Percentiles rank a stretch among this genome's conserved stretches.
These are phyloP conservation scores for Pachymerium ferrugineum DNA, from an alignment of 2,888 invertebrate genomes.

Conservation along the genomic window DNA sequence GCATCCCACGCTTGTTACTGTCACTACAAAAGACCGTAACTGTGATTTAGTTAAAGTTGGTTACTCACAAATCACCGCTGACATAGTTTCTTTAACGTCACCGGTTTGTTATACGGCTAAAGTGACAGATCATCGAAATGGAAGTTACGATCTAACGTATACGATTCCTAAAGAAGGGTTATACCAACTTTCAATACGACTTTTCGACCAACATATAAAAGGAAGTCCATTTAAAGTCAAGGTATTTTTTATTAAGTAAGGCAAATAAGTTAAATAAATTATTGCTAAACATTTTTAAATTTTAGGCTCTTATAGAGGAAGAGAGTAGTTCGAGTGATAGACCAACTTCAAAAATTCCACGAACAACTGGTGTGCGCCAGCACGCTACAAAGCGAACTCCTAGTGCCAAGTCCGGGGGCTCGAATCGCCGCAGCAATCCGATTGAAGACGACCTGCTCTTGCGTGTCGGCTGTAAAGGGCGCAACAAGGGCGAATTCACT, in stretches of 20 bases:
- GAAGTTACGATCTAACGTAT: conserved; percentile 49
- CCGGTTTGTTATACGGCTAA: conserved; percentile 42
- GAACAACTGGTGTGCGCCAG: conserved; percentile 46
- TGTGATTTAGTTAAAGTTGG: conserved; percentile 47
- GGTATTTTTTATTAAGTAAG: too few species aligned
- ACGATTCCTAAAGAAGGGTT: conserved; percentile 46
- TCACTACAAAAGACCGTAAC: conserved; percentile 46
- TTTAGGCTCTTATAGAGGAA: conserved; percentile 36
- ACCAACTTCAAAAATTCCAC: conserved; percentile 44
- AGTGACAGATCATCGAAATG: conserved; percentile 45
- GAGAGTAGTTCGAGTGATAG: conserved; percentile 43
- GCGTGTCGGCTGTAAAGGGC: conserved; percentile 51
- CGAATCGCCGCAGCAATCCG: conserved; percentile 46
- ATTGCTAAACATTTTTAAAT: not conserved
- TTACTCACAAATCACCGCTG: conserved; percentile 43
- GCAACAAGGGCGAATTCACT: conserved; percentile 52
- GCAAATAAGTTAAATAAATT: not conserved
- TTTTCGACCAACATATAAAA: conserved; percentile 49
- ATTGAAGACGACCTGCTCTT: conserved; percentile 52
- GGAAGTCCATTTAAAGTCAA: conserved; percentile 38
- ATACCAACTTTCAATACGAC: conserved; percentile 46
- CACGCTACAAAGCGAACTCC: conserved; percentile 47
- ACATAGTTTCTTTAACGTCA: conserved; percentile 40
- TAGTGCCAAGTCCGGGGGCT: conserved; percentile 47
- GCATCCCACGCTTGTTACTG: conserved; percentile 45